phyloP scores from a whole-genome alignment of 35 echinoderm and acorn worm species.

The Apostichopus parvimensis region DNA sequence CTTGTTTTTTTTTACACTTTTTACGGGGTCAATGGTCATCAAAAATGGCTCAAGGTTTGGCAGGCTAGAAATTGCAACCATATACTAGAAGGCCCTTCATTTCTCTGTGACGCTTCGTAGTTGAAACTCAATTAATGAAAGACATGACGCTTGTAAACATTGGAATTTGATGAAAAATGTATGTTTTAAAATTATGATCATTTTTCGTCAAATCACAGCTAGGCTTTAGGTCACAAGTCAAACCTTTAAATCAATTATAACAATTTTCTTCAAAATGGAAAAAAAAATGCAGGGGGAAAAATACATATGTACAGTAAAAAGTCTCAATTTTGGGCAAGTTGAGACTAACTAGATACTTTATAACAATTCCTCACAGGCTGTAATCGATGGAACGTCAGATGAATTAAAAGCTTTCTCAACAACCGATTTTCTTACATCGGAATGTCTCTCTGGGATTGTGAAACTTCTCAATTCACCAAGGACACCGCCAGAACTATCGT shows the following conservation, averaged over 20 bases:
- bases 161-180: too few species aligned
- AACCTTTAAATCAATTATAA: not conserved
- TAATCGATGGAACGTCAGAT: not conserved
- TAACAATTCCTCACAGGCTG: not conserved
- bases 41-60: too few species aligned
- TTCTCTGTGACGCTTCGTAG: too few species aligned
- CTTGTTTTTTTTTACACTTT: too few species aligned
- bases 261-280: not conserved
- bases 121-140: too few species aligned
- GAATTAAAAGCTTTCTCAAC: not conserved
- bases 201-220: too few species aligned
- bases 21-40: too few species aligned
- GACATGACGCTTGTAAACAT: too few species aligned
- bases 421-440: slow-evolving; percentile 1
- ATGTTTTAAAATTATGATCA: too few species aligned
- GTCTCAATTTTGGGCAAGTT: not conserved
- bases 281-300: not conserved
- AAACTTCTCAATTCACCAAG: slow-evolving; percentile 6
- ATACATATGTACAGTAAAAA: not conserved
- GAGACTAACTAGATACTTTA: not conserved
- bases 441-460: not conserved
- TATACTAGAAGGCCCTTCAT: too few species aligned
- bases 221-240: not conserved
- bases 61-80: too few species aligned
- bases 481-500: not conserved